phyloP scores from a whole-genome alignment of 2,797 vertebrate genomes.

The Enteromius argenteus region DNA sequence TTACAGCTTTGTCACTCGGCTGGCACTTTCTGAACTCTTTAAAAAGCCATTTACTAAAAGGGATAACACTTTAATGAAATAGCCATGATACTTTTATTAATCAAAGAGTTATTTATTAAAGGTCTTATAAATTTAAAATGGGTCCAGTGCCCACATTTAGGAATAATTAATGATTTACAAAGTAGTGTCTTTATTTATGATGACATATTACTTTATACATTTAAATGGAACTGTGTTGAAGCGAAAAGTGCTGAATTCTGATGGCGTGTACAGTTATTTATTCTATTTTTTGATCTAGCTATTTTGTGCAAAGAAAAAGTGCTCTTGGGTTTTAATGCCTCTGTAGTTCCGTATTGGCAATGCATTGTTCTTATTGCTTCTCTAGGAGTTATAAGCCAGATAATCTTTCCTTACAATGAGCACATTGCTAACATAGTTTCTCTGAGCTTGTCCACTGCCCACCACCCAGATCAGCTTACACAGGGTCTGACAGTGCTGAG shows the following conservation, averaged over 20 bases:
- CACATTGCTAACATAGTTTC: conserved; percentile 68
- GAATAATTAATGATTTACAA: neutral
- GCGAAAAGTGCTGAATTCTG: neutral
- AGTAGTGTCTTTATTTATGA: neutral
- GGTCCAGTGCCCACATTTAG: neutral
- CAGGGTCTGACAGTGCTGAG: conserved; percentile 46
- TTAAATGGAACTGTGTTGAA: neutral
- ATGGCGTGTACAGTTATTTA: neutral
- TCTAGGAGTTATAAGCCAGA: conserved; percentile 53
- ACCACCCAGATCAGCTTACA: conserved; percentile 68
- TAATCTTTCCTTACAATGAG: conserved; percentile 59
- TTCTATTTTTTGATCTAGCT: conserved; percentile 25
- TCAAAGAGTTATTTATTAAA: conserved; percentile 16
- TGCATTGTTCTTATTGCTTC: conserved; percentile 43
- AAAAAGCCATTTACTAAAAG: conserved; percentile 34
- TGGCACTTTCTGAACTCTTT: conserved; percentile 39
- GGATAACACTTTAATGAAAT: conserved; percentile 19
- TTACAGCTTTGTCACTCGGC: conserved; percentile 28
- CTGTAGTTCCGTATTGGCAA: conserved; percentile 23
- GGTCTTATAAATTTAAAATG: neutral
- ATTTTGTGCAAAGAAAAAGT: neutral
- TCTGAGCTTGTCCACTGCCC: conserved; percentile 58
- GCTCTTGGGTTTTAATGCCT: neutral
- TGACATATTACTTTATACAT: neutral
- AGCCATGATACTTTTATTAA: conserved; percentile 19